A percentile compares a stretch with the other conserved stretches of the same genome.
These are phyloP conservation scores for Forbesichthys papilliferus DNA, from an alignment of 2,113 vertebrate species.

Conservation along the genomic window DNA sequence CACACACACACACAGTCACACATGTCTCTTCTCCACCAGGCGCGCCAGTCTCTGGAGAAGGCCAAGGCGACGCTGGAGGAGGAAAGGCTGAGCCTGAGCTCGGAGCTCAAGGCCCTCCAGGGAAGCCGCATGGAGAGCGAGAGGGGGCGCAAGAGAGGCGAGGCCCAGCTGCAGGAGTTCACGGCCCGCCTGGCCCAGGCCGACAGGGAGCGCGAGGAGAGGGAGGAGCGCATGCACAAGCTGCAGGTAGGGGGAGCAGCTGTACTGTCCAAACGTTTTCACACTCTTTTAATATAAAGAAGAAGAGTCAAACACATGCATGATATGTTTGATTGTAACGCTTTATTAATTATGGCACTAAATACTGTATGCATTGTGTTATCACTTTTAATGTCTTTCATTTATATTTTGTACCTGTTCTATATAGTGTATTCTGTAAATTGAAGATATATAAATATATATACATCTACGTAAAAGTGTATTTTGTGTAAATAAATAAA, in stretches of 20 bases:
- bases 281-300: too few relatives aligned
- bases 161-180: constrained; percentile 83
- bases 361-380: too few relatives aligned
- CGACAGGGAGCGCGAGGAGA: constrained; percentile 79
- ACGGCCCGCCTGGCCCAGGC: constrained; percentile 76
- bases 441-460: too few relatives aligned
- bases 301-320: too few relatives aligned
- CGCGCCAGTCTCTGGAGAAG: constrained; percentile 84
- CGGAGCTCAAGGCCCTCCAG: constrained; percentile 82
- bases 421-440: too few relatives aligned
- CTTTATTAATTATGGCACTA: too few relatives aligned
- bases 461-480: too few relatives aligned
- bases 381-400: too few relatives aligned
- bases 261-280: background rate
- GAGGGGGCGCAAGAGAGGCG: constrained; percentile 81
- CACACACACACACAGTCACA: background rate
- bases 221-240: constrained; percentile 79
- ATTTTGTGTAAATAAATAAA: too few relatives aligned
- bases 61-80: constrained; percentile 80
- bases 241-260: constrained; percentile 74
- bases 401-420: too few relatives aligned
- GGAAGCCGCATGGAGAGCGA: constrained; percentile 81
- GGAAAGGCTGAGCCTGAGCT: constrained; percentile 75
- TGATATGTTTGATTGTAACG: too few relatives aligned
- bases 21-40: constrained; percentile 45